A percentile compares a stretch with the other conserved stretches of the same genome.
phyloP scores from a whole-genome alignment of 2,797 vertebrate species.

The Sebastes elongatus region DNA sequence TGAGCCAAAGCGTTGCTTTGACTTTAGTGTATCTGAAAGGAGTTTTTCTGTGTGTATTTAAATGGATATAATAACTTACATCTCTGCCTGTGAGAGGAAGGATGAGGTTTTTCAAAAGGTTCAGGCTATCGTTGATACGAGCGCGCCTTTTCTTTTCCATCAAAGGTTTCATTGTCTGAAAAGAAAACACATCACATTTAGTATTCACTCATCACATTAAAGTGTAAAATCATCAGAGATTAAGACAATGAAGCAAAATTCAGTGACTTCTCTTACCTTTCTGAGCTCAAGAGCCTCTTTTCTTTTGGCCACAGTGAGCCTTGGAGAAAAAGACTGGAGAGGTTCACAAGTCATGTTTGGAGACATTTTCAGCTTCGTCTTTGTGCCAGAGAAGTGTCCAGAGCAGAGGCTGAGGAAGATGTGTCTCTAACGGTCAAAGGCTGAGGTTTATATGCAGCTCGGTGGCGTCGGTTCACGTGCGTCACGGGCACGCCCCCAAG shows the following conservation, averaged over 20 bases:
- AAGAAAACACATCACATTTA: constrained; percentile 46
- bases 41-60: not conserved
- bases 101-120: constrained; percentile 87
- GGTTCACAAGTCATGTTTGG: constrained; percentile 66
- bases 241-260: not conserved
- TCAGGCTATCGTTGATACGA: constrained; percentile 89
- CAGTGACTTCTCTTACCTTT: constrained; percentile 80
- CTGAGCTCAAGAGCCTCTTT: constrained; percentile 84
- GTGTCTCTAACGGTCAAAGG: constrained; percentile 40
- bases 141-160: constrained; percentile 89
- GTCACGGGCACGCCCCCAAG: constrained; percentile 84
- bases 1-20: fast-evolving
- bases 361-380: constrained; percentile 67
- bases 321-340: constrained; percentile 48
- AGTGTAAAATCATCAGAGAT: not conserved
- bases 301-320: constrained; percentile 79
- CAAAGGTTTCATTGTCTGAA: constrained; percentile 86
- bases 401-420: not conserved
- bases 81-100: constrained; percentile 87
- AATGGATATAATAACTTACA: constrained; percentile 73
- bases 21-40: not conserved
- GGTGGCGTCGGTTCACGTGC: constrained; percentile 72
- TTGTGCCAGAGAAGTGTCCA: constrained; percentile 26
- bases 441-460: constrained; percentile 78
- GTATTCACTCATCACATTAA: not conserved